These are phyloP conservation scores for Halisarca cf. caerulea DNA, from an alignment of 37 sponge, comb jelly and placozoan genomes.

Conservation along the genomic window DNA sequence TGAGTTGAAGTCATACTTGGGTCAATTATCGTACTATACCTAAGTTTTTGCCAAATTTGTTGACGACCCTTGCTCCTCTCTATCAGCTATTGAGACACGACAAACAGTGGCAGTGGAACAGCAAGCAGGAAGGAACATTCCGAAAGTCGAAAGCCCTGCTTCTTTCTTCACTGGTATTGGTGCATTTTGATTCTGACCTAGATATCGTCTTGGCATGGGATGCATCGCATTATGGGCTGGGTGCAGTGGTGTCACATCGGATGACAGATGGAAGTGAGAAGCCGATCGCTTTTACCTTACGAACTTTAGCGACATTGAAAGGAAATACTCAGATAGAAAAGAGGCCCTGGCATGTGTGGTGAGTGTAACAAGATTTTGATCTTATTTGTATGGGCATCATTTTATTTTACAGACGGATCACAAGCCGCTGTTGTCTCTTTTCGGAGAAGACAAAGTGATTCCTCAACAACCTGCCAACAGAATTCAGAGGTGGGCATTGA, in stretches of 20 bases:
- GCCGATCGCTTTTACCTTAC: not conserved
- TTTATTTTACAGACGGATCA: constrained; percentile 27
- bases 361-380: not conserved
- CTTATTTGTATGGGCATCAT: constrained; percentile 10
- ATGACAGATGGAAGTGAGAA: not conserved
- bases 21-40: not conserved
- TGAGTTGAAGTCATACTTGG: not conserved
- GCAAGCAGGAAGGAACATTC: not conserved
- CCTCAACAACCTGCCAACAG: constrained; percentile 3
- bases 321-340: constrained; percentile 10
- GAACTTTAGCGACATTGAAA: not conserved
- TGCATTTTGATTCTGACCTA: constrained; percentile 16
- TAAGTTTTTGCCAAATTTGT: no score
- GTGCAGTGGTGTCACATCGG: constrained; percentile 12
- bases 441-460: not conserved
- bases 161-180: constrained; percentile 19
- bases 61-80: not conserved
- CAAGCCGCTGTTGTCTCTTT: constrained; percentile 25
- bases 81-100: not conserved
- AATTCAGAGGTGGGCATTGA: constrained; percentile 17
- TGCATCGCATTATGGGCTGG: constrained; percentile 27
- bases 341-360: constrained; percentile 22
- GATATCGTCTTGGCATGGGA: constrained; percentile 19
- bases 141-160: not conserved
- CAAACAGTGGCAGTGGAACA: not conserved